phyloP scores from a whole-genome alignment of 2,797 vertebrate species.

The Galagoides demidoff region DNA sequence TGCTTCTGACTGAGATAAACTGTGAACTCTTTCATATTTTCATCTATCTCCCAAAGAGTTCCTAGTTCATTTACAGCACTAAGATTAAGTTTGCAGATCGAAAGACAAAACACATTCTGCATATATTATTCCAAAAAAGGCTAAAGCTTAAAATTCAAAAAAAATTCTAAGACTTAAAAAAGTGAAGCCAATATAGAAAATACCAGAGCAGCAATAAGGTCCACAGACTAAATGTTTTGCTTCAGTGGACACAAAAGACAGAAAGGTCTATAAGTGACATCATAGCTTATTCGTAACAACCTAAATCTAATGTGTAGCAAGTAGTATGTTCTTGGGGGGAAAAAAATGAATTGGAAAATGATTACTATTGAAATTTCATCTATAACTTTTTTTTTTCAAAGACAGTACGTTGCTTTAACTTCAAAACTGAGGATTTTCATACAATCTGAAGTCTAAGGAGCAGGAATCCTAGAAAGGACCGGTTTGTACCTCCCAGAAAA shows the following conservation, averaged over 20 bases:
- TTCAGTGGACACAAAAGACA: conserved; percentile 13
- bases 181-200: conserved; percentile 54
- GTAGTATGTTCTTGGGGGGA: background rate
- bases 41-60: conserved; percentile 1
- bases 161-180: conserved; percentile 61
- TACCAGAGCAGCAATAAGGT: background rate
- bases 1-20: background rate
- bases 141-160: conserved; percentile 50
- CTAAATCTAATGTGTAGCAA: conserved; percentile 10
- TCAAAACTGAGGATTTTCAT: conserved; percentile 59
- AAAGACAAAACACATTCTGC: conserved; percentile 44
- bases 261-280: background rate
- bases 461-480: conserved; percentile 59
- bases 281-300: background rate
- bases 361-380: conserved; percentile 34
- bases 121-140: background rate
- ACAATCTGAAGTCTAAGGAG: conserved; percentile 52
- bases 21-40: conserved; percentile 34
- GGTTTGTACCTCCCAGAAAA: conserved; percentile 69
- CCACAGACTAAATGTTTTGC: background rate
- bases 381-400: conserved; percentile 15
- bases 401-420: conserved; percentile 49
- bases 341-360: conserved; percentile 50
- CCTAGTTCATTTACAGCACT: background rate
- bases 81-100: conserved; percentile 11